Evolutionary conservation across 1,140 invertebrate genomes (phyloP), one percentile per base, ranked within the genome.

Genomic region (Eupristina koningsbergeri): DNA sequence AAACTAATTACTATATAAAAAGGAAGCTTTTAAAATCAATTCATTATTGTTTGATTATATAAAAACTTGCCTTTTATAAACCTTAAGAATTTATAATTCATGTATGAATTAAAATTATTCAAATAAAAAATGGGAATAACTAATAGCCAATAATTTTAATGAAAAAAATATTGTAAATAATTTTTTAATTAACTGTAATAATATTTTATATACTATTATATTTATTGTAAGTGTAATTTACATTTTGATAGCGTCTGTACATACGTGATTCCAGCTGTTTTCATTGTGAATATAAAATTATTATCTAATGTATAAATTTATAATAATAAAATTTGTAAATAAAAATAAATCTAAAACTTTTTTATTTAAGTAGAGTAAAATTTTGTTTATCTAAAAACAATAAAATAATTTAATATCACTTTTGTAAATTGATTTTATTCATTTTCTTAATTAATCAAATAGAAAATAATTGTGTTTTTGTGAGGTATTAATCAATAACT

Each of bases 241-340:
- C 69, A 76, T 67, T 84, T 80, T 67, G 36, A 58, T 78, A 39
- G 78, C 71, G 45, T 80, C 29, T 85, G 84, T 85, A 85, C n/a
- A 85, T 81, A 85, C 26, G 7, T 61, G 11, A 45, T 9, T 63
- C 3, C 69, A 71, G 74, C 79, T 81, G 50, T 83, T 85, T 80
- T 78, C 36, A 81, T 63, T 83, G 61, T 80, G 71, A 80, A 79
- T 83, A 71, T 80, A 85, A 53, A n/a, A 64, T 61, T 76, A 84
- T 34, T 71, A 53, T 58, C 34, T 77, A 81, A 81, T 69, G 67
- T 39, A 39, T 85, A 85, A 79, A 83, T 82, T 82, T 83, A 84
- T 22, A 58, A 83, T 78, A 85, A 85, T 63, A 82, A 80, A 81
- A 69, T 81, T 81, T 85, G 74, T 85, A 85, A 58, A 85, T 76